Evolutionary conservation across 2,113 vertebrate genomes (phyloP).

Genomic region (Hystrix brachyura): DNA sequence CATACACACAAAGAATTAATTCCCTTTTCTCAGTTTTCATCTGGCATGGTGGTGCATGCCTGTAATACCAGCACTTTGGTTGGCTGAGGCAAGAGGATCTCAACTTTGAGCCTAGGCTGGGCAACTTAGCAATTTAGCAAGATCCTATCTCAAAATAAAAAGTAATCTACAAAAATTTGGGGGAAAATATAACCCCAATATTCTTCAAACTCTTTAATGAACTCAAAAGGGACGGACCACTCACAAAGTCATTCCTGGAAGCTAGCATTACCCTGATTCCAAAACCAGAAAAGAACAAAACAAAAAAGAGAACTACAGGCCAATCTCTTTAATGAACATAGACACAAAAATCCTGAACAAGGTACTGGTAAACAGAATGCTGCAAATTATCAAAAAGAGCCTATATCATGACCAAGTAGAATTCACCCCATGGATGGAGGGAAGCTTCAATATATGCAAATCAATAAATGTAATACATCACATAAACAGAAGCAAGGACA

Average conservation of each 20-base stretch:
- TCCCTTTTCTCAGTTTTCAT: neutral
- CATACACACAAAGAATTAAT: neutral
- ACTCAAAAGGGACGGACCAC: neutral
- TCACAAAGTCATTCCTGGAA: neutral
- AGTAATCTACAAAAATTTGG: neutral
- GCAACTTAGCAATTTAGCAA: neutral
- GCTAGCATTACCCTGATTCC: neutral
- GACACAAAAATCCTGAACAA: neutral
- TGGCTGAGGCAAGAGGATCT: neutral
- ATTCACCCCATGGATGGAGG: neutral
- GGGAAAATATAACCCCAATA: neutral
- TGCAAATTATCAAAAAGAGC: neutral
- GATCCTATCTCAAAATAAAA: neutral
- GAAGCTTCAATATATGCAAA: neutral
- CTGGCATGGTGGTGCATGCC: neutral
- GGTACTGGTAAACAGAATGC: neutral
- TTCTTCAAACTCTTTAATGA: neutral
- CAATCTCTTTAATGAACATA: neutral
- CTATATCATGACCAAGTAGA: neutral
- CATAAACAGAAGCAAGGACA: neutral
- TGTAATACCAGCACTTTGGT: neutral
- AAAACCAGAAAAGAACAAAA: neutral
- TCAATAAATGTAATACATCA: neutral
- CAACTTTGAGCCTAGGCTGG: neutral
- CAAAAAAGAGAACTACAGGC: neutral